A percentile compares a stretch with the other conserved stretches of the same genome.
These are phyloP conservation scores for Hemiprocne comata DNA, from an alignment of 2,113 vertebrate species.

Conservation along the genomic window DNA sequence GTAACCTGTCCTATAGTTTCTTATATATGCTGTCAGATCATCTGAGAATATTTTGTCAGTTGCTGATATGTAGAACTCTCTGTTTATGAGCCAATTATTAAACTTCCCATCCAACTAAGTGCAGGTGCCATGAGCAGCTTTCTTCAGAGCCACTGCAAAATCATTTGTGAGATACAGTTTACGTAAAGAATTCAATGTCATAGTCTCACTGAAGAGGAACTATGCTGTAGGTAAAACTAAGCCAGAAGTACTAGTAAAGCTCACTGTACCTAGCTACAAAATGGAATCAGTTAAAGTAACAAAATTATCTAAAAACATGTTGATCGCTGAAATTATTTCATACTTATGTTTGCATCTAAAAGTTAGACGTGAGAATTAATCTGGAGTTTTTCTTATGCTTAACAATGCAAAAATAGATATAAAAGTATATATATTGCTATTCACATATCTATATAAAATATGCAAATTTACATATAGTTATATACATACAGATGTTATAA, in stretches of 20 bases:
- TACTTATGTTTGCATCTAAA: not conserved
- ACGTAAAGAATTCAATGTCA: not conserved
- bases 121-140: not conserved
- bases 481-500: not conserved
- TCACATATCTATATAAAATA: not conserved
- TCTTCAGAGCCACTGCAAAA: not conserved
- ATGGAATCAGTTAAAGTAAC: not conserved
- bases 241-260: not conserved
- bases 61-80: not conserved
- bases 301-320: not conserved
- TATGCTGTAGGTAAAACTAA: not conserved
- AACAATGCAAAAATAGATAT: not conserved
- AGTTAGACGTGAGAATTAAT: not conserved
- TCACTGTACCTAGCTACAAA: not conserved
- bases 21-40: not conserved
- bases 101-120: not conserved
- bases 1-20: not conserved
- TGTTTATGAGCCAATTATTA: not conserved
- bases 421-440: not conserved
- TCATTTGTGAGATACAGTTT: rapidly evolving
- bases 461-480: not conserved
- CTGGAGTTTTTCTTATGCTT: not conserved
- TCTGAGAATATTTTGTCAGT: not conserved
- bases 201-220: not conserved
- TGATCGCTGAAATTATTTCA: not conserved